Conservation (phyloP, 2,113 vertebrate genomes). For the Pituophis catenifer region DNA sequence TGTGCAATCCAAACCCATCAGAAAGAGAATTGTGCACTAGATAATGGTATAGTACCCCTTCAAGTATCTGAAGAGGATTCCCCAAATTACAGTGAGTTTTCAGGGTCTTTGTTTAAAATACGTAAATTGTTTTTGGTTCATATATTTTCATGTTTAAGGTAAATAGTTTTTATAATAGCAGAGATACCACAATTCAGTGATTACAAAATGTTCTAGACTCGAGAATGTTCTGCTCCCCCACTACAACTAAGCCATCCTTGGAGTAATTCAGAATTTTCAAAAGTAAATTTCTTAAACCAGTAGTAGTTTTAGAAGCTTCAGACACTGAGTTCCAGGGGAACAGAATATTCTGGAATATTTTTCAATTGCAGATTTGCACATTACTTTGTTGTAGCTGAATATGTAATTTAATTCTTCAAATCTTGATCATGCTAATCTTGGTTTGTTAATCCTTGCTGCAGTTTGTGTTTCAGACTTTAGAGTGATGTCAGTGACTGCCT, state of each 20-base stretch:
- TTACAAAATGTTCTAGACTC: not conserved
- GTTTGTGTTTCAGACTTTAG: not conserved
- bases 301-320: not conserved
- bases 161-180: not conserved
- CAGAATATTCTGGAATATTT: not conserved
- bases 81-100: constrained; percentile 85
- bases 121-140: not conserved
- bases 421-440: not conserved
- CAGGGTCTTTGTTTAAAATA: not conserved
- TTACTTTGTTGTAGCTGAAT: not conserved
- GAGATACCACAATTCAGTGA: not conserved
- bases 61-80: constrained; percentile 71
- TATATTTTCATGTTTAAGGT: not conserved
- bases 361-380: not conserved
- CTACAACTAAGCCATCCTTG: not conserved
- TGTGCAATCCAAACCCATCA: not conserved
- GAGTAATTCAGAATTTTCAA: not conserved
- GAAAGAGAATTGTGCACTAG: constrained; percentile 15
- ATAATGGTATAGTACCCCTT: constrained; percentile 22
- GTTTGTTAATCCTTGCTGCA: not conserved
- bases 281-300: not conserved
- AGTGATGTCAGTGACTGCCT: not conserved
- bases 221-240: not conserved
- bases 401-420: not conserved
- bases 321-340: not conserved